Evolutionary conservation across 2,888 invertebrate genomes (phyloP), one percentile per base, ranked within the genome.

Genomic region (Alloscopus bannaensis): DNA sequence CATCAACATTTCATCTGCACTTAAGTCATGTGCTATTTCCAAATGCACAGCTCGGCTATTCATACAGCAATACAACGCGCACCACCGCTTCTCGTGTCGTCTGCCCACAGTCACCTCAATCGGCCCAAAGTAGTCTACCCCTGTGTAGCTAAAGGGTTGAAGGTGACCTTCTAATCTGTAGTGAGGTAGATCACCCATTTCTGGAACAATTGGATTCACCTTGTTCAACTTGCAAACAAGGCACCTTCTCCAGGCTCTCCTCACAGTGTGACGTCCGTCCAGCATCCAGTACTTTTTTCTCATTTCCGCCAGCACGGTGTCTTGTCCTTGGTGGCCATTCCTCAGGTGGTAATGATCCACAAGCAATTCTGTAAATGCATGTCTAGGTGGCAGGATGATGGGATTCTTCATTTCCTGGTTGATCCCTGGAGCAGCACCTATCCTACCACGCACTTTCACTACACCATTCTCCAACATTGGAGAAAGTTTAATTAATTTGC

Each of bases 71-170:
- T 28, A 40, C n/a, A 65, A 4, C 18, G 18, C 24, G 2, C 40
- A 36, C 40, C 62, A 72, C 16, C 72, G n/a, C 22, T 72, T 72
- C 62, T 72, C 72, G 20, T 47, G 71, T 6, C 24, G 29, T 1
- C 71, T 11, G 3, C 47, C 47, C 0, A 66, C 50, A 20, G 66
- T 52, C 8, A 36, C 31, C 13, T 68, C 42, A 18, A 55, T 3
- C 11, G 59, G 40, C 8, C 60, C 60, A 22, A 60, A 60, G 18
- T 13, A 60, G 29, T 60, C 60, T 2, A 60, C 40, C 22, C 60
- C 70, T 1, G 70, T 59, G 16, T 29, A 59, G 1, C 45, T 45
- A 31, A 59, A 70, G 1, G 70, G 26, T 1, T 28, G 59, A 3
- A 59, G 47, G 4, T 52, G 3, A 59, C 8, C 0, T 2, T 42